Base-by-base conservation (phyloP, 2,797 vertebrate species). In the Florisuga fusca region DNA sequence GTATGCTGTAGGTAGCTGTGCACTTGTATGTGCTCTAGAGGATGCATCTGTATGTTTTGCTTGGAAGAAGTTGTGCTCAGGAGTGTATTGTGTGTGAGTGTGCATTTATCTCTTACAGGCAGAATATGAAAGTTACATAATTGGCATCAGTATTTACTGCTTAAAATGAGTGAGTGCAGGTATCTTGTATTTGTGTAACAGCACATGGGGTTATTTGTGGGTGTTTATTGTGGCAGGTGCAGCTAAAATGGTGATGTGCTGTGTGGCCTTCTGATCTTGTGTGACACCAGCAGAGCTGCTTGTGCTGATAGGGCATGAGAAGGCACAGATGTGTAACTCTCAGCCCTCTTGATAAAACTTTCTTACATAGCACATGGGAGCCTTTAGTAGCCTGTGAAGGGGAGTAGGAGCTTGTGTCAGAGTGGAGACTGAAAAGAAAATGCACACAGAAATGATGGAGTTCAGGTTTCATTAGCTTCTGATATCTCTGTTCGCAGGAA, bases 381-480 rank as follows among this genome's bases (percentile, higher is more conserved):
- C 13, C 68, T 74, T 51, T 26, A 46, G 63, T 17, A 77, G n/a
- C 79, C 20, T 48, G 51, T 31, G 72, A 64, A 76, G 50, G 21
- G 59, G 51, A 88, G 55, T 62, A 21, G 22, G 38, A 79, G 25
- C 29, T 78, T 29, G 12, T 8, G 61, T 86, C 46, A 23, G 72
- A 87, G 82, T 38, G 31, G 85, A 67, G 27, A 61, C 53, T 75
- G 89, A 74, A 75, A 93, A 84, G 45, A 84, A 91, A 92, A 69
- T 17, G n/a, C 15, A n/a, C 0, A 0, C 20, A 90, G 81, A n/a
- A 87, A 16, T 41, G 84, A 64, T 48, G 53, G 84, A 94, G 90
- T 96, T 97, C 90, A 96, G 74, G 91, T 97, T 96, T 97, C 94
- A 97, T 97, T 97, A 96, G 58, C 77, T 95, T 91, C 80, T 79